These are phyloP conservation scores for Vidua chalybeata DNA, from an alignment of 2,113 vertebrate species.

Conservation along the genomic window DNA sequence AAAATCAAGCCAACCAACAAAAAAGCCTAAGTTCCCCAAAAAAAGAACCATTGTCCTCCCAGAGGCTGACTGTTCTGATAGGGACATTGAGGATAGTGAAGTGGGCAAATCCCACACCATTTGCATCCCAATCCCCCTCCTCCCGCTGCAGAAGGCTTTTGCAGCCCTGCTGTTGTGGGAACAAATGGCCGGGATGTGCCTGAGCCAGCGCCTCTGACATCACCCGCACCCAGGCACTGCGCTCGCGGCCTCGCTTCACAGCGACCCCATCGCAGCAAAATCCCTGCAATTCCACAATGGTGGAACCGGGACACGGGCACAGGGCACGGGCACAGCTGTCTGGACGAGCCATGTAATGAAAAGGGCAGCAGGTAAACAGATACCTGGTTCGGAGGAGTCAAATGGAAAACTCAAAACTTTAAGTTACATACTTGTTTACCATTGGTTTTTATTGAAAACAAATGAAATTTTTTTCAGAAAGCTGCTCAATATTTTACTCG, in stretches of 20 bases:
- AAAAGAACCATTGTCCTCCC: not conserved
- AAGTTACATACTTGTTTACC: not conserved
- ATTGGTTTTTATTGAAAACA: not conserved
- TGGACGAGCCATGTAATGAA: fast-evolving
- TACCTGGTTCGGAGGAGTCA: not conserved
- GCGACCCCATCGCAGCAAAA: not conserved
- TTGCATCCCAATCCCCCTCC: conserved; percentile 30
- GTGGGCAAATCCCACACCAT: not conserved
- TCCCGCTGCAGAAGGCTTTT: not conserved
- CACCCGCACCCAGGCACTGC: not conserved
- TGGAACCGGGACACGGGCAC: not conserved
- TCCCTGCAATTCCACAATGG: fast-evolving
- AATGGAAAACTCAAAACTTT: not conserved
- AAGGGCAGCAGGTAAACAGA: not conserved
- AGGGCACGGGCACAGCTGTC: not conserved
- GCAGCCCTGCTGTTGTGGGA: not conserved
- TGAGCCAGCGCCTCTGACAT: not conserved
- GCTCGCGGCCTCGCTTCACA: not conserved
- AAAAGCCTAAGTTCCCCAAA: not conserved
- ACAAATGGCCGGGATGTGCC: conserved; percentile 5
- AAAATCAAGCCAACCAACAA: not conserved
- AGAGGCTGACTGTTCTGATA: not conserved
- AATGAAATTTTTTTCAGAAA: fast-evolving
- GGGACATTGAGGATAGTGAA: not conserved
- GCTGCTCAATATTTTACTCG: not conserved